phyloP scores from a whole-genome alignment of 2,113 vertebrate genomes.

The Camarhynchus parvulus region DNA sequence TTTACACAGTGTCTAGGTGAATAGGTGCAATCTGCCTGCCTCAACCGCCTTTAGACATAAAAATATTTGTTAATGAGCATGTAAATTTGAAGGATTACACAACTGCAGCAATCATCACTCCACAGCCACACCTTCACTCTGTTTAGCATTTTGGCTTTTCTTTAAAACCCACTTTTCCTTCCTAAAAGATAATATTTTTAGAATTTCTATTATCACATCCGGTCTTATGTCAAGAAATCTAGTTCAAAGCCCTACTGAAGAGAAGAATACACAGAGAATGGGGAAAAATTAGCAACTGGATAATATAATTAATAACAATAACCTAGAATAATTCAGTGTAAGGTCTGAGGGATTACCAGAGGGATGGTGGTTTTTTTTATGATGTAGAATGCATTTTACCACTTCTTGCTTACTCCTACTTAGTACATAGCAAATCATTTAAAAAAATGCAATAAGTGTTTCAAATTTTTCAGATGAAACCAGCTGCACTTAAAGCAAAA shows the following conservation, averaged over 20 bases:
- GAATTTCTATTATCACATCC: background rate
- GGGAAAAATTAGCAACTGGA: background rate
- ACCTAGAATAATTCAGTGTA: background rate
- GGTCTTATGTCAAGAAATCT: background rate
- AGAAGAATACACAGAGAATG: background rate
- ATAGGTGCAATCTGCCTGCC: background rate
- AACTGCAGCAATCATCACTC: background rate
- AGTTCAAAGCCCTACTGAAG: background rate
- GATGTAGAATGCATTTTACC: background rate
- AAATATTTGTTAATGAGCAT: background rate
- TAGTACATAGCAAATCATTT: background rate
- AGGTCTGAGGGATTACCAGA: background rate
- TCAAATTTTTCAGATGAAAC: background rate
- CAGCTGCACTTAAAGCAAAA: background rate
- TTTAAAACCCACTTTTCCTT: background rate
- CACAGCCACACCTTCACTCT: background rate
- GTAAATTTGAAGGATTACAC: background rate
- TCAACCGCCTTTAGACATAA: background rate
- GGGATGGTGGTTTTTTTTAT: accelerated
- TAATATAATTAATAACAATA: background rate
- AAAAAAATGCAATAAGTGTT: background rate
- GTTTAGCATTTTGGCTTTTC: background rate
- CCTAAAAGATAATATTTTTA: background rate
- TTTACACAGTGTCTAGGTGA: background rate
- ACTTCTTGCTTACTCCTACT: background rate